phyloP scores from a whole-genome alignment of 1,140 invertebrate species.

The Caenorhabditis elegans region WBcel235 BX284602.5:5117001-5117500 shows the following conservation, averaged over 20 bases:
- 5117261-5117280: slow-evolving; percentile 9
- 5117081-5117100: slow-evolving; percentile 34
- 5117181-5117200: background rate
- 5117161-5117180: background rate
- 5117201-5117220: background rate
- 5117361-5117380: too few species aligned
- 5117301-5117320: too few species aligned
- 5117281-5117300: background rate
- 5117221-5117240: background rate
- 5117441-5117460: too few species aligned
- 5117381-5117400: too few species aligned
- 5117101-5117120: slow-evolving; percentile 27
- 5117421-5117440: too few species aligned
- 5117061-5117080: slow-evolving; percentile 39
- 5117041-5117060: slow-evolving; percentile 30
- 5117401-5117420: too few species aligned
- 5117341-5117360: too few species aligned
- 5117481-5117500: slow-evolving; percentile 22
- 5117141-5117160: background rate
- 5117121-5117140: background rate
- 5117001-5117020: background rate
- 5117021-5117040: background rate
- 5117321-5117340: too few species aligned
- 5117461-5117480: too few species aligned
- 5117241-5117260: slow-evolving; percentile 20